These are phyloP conservation scores for Apocheima hispidaria DNA, from an alignment of 2,888 invertebrate species.

Conservation along the genomic window DNA sequence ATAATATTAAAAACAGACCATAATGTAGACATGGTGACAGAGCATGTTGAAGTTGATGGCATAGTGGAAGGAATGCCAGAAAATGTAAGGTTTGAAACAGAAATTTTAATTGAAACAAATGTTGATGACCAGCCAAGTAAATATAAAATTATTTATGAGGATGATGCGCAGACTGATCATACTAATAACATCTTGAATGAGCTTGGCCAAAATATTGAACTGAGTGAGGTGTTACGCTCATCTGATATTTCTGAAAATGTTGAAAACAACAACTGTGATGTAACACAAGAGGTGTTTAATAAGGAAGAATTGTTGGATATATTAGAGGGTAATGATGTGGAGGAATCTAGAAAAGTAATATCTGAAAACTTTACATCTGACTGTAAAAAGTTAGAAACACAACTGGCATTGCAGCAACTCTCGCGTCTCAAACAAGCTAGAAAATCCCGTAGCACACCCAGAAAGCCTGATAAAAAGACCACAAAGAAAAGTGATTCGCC, in stretches of 20 bases:
- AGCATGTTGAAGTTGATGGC: conserved; percentile 49
- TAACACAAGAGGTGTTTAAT: conserved; percentile 73
- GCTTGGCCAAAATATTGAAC: conserved; percentile 72
- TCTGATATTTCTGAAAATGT: conserved; percentile 67
- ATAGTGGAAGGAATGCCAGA: conserved; percentile 51
- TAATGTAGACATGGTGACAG: conserved; percentile 1
- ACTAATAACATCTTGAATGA: conserved; percentile 69
- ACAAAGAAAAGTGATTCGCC: conserved; percentile 34
- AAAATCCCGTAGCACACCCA: conserved; percentile 30
- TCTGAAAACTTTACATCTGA: conserved; percentile 46
- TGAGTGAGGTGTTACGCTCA: conserved; percentile 74
- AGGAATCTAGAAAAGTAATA: conserved; percentile 47
- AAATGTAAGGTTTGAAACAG: conserved; percentile 73
- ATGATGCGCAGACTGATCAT: conserved; percentile 46
- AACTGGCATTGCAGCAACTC: conserved; percentile 74
- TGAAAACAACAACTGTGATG: conserved; percentile 74
- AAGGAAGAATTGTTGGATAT: conserved; percentile 80
- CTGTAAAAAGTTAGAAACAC: conserved; percentile 62
- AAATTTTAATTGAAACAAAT: conserved; percentile 75
- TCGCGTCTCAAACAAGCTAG: conserved; percentile 58
- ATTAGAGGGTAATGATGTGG: conserved; percentile 75
- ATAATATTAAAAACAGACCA: conserved; percentile 6
- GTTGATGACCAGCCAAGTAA: conserved; percentile 52
- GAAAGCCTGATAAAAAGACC: conserved; percentile 38
- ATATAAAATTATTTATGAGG: conserved; percentile 28